Evolutionary conservation across 2,797 vertebrate genomes (phyloP), one percentile per base, ranked within the genome.

Genomic region (Cirrhinus mrigala): DNA sequence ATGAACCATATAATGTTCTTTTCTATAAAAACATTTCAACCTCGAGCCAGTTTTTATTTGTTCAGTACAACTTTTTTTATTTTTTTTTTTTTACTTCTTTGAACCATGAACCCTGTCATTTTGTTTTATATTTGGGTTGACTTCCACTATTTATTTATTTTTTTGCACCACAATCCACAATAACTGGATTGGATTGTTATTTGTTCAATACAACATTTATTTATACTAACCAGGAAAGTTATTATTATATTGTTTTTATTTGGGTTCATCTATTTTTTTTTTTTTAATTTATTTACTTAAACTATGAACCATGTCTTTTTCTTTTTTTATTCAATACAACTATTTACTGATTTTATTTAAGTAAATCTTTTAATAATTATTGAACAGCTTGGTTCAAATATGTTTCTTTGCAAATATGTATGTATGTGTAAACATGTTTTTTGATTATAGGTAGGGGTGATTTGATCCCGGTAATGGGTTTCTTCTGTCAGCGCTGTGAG

Each of bases 401-500:
- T 62, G n/a, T 12, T 24, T 24, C 12, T 62, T 62, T 27, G 60
- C 60, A 64, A 29, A 58, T 60, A 24, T 24, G 5, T 10, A 10
- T 58, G 10, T 60, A 60, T 62, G 58, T 27, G 24, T 62, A 11
- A 29, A 52, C 6, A 46, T 48, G 77, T 29, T 62, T 71, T 8
- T 89, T 89, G 82, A 83, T 94, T 94, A 69, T 91, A 99, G 98
- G 97, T 85, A 93, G 95, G 50, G 93, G 95, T 84, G 98, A 96
- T 93, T 88, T 99, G 91, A 94, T 96, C 89, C 96, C 98, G 40
- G 95, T 97, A 81, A 96, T 96, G 86, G 97, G 98, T 77, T 98
- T 97, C 95, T 99, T 97, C 91, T 99, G 98, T 90, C 96, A 97
- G 89, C 96, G 96, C 80, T 99, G 98, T 94, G 95, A 98, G 81